A percentile compares a stretch with the other conserved stretches of the same genome.
phyloP scores from a whole-genome alignment of 2,113 vertebrate genomes.

The Engraulis encrasicolus region DNA sequence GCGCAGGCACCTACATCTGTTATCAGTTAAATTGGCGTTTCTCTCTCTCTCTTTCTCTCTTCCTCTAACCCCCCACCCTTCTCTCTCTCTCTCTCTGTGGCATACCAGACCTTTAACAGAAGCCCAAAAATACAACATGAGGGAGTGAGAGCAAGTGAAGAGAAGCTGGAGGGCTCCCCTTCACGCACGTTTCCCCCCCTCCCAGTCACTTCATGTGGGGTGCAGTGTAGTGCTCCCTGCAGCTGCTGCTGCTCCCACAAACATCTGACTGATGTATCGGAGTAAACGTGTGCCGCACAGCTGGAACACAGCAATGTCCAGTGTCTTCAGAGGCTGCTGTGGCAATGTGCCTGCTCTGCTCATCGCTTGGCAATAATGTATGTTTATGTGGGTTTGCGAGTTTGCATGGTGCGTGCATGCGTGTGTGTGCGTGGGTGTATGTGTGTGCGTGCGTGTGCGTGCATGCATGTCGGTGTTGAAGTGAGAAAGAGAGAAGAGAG shows the following conservation, averaged over 20 bases:
- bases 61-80: too few relatives aligned
- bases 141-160: slow-evolving; percentile 33
- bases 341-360: neutral
- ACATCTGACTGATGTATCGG: neutral
- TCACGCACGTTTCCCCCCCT: too few relatives aligned
- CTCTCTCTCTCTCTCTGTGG: slow-evolving; percentile 1
- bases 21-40: slow-evolving; percentile 74
- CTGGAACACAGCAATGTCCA: neutral
- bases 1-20: slow-evolving; percentile 80
- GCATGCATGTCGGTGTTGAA: too few relatives aligned
- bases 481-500: too few relatives aligned
- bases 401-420: too few relatives aligned
- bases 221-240: neutral
- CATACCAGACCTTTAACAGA: neutral
- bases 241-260: neutral
- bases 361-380: too few relatives aligned
- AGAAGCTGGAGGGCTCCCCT: too few relatives aligned
- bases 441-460: too few relatives aligned
- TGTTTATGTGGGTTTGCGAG: too few relatives aligned
- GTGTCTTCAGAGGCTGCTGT: neutral
- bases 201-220: too few relatives aligned
- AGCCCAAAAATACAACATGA: slow-evolving; percentile 30
- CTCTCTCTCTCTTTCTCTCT: slow-evolving; percentile 42
- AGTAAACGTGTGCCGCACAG: neutral
- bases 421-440: too few relatives aligned